phyloP scores from a whole-genome alignment of 1,140 invertebrate species.

The Oryctes rhinoceros region DNA sequence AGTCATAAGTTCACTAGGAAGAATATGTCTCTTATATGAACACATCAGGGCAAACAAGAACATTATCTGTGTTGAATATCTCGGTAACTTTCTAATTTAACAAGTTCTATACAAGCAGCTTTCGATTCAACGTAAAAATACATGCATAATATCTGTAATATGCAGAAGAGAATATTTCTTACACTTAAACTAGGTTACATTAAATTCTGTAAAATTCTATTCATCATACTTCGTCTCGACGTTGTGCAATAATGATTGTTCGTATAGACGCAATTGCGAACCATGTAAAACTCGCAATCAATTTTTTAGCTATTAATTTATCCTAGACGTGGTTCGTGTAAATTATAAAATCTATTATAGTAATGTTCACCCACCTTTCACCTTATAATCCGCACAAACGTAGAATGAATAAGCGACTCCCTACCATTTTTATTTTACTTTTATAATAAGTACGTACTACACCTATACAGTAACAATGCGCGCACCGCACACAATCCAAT shows the following conservation, averaged over 20 bases:
- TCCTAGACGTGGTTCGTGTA: not conserved
- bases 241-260: not conserved
- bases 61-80: not conserved
- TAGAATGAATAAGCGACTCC: not conserved
- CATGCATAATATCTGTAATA: not conserved
- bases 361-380: constrained; percentile 9
- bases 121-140: constrained; percentile 5
- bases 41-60: too few relatives aligned
- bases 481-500: constrained; percentile 13
- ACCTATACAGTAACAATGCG: not conserved
- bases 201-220: not conserved
- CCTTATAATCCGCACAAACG: constrained; percentile 9
- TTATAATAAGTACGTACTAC: not conserved
- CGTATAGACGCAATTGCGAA: not conserved
- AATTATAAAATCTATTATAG: not conserved
- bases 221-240: not conserved
- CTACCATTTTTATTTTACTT: not conserved
- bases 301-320: not conserved
- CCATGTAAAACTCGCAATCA: not conserved
- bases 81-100: not conserved
- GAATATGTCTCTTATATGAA: too few relatives aligned
- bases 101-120: not conserved
- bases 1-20: too few relatives aligned
- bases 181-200: not conserved
- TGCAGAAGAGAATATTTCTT: not conserved